These are phyloP conservation scores for Mechanitis mazaeus DNA, from an alignment of 2,888 invertebrate genomes.

Conservation along the genomic window DNA sequence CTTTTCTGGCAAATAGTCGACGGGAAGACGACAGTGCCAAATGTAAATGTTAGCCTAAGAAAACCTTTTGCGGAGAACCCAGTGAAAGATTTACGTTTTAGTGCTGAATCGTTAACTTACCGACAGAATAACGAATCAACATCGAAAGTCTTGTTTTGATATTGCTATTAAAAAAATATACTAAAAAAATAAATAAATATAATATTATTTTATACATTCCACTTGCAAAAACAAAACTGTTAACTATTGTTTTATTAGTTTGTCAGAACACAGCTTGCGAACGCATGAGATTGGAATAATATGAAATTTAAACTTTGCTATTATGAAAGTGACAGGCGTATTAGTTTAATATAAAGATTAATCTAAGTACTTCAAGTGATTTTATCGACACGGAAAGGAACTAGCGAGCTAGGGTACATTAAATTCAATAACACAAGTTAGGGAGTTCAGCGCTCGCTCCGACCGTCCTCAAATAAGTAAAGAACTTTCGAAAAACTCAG, in stretches of 20 bases:
- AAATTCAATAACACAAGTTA: constrained; percentile 76
- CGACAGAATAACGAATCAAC: constrained; percentile 16
- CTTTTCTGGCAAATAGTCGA: constrained; percentile 55
- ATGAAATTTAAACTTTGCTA: no score
- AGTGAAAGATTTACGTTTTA: constrained; percentile 55
- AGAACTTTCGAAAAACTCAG: constrained; percentile 67
- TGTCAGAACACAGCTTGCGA: no score
- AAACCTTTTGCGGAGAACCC: constrained; percentile 57
- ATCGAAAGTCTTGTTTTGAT: constrained; percentile 9
- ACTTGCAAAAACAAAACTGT: no score
- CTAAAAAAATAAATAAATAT: no score
- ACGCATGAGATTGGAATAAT: no score
- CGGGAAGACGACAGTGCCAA: constrained; percentile 47
- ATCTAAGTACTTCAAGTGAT: constrained; percentile 56
- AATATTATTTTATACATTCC: no score
- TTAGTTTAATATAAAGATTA: constrained; percentile 34
- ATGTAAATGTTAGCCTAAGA: constrained; percentile 66
- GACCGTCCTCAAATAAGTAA: constrained; percentile 74
- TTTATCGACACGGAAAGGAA: constrained; percentile 62
- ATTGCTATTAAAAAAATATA: background rate
- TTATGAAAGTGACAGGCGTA: background rate
- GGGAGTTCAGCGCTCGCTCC: constrained; percentile 71
- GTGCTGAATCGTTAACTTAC: constrained; percentile 32
- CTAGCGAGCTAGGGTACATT: constrained; percentile 65
- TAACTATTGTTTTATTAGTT: no score